Conservation (phyloP, 2,797 vertebrate genomes). For the Ispidina picta region DNA sequence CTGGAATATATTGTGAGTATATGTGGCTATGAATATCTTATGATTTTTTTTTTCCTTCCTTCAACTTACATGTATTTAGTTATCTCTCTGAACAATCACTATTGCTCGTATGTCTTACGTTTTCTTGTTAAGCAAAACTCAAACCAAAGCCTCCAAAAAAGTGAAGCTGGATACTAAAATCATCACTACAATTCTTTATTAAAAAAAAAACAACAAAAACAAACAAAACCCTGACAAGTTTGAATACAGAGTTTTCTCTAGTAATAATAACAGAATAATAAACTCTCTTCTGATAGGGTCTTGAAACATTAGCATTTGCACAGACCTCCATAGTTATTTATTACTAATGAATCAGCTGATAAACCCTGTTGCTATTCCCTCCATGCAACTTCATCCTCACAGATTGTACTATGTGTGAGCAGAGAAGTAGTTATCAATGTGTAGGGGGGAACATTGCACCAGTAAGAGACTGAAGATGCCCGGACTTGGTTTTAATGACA, state of each 20-base stretch:
- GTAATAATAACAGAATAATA: not conserved
- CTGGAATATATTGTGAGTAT: not conserved
- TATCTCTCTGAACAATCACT: not conserved
- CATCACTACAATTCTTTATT: not conserved
- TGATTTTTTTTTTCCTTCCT: not conserved
- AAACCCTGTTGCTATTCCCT: not conserved
- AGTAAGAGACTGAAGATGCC: not conserved
- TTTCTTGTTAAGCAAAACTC: not conserved
- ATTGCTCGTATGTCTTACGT: not conserved
- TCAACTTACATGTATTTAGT: not conserved
- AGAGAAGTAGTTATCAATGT: not conserved
- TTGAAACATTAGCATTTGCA: not conserved
- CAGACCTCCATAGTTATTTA: not conserved
- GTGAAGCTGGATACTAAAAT: not conserved
- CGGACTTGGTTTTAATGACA: not conserved
- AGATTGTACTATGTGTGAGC: fast-evolving
- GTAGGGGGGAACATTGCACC: not conserved
- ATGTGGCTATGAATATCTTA: not conserved
- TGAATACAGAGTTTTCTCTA: not conserved
- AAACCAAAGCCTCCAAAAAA: not conserved
- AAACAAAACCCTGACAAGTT: not conserved
- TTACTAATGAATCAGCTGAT: not conserved
- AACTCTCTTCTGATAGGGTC: not conserved
- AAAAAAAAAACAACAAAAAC: too few species aligned
- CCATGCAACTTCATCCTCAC: not conserved